Percentiles rank a stretch among this genome's conserved stretches.
These are phyloP conservation scores for Andricus quercusramuli DNA, from an alignment of 2,888 invertebrate genomes.

Conservation along the genomic window DNA sequence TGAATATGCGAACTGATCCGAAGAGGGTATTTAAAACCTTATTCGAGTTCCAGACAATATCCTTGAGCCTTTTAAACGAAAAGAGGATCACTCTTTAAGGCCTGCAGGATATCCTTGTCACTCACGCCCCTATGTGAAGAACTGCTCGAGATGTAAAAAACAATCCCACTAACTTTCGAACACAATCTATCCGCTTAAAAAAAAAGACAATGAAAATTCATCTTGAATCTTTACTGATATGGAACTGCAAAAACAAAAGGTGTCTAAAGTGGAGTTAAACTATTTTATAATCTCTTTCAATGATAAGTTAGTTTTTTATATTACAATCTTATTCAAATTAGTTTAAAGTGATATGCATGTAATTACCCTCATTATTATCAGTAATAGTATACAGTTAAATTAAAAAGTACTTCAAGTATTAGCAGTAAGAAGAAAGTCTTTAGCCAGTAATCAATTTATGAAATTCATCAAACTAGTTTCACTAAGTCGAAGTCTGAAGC, in stretches of 20 bases:
- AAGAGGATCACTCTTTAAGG: conserved; percentile 45
- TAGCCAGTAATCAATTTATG: not conserved
- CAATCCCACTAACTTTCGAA: not conserved
- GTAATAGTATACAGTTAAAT: too few species aligned
- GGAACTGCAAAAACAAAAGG: not conserved
- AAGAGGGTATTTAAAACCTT: not conserved
- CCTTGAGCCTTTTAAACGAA: conserved; percentile 36
- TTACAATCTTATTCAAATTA: not conserved
- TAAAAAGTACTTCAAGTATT: too few species aligned
- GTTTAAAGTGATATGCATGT: not conserved
- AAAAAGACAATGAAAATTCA: not conserved
- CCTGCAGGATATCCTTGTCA: conserved; percentile 25
- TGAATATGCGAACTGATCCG: not conserved
- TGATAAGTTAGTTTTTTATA: not conserved
- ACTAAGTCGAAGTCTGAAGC: too few species aligned
- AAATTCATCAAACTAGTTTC: not conserved
- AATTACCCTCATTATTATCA: not conserved
- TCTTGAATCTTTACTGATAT: not conserved
- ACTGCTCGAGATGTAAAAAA: not conserved
- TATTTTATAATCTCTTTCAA: not conserved
- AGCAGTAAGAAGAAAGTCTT: too few species aligned
- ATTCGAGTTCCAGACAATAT: not conserved
- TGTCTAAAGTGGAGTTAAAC: not conserved
- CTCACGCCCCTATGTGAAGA: not conserved
- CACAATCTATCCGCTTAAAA: not conserved